Base-by-base conservation (phyloP, 2,888 invertebrate species). In the Labia minor region DNA sequence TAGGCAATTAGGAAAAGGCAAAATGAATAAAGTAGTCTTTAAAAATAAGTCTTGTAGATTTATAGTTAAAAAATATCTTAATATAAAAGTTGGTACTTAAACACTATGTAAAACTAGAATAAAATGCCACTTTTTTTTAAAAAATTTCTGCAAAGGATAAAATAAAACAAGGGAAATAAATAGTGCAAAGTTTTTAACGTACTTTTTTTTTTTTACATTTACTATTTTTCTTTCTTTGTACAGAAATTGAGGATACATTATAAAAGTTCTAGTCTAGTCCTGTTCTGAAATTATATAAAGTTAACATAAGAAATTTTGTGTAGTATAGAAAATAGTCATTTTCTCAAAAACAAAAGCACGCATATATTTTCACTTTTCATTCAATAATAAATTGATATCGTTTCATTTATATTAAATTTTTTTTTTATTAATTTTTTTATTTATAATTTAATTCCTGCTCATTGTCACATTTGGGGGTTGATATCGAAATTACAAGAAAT, bases 211-310 rank as follows among this genome's bases (percentile, higher is more conserved):
- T 49, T 49, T 49, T 49, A 49, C 49, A 49, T 49, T 49, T 49
- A 49, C 49, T 49, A 49, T 49, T 49, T 49, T 49, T 49, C 49
- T 49, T 49, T 49, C 49, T 49, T 49, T 49, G 49, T 49, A 49
- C 49, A 49, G 49, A 49, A 49, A 49, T 49, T 16, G 49, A 16
- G 49, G 49, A 16, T 49, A 49, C 49, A 49, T 8, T 49, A 49
- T 49, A 49, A 49, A 49, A 49, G 49, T 49, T 49, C 49, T 49
- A 49, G 3, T 49, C 49, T 49, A 49, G n/a, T 10, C 49, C 49
- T 49, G 49, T 49, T 49, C 33, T n/a, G 49, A 49, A 49, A 49
- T 49, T 11, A 49, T 49, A 49, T 49, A 2, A 26, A 8, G 49
- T n/a, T n/a, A 49, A 49, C 49, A 49, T 11, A 49, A 49, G 3